These are phyloP conservation scores for Beris morrisii DNA, from an alignment of 2,888 invertebrate species.

Conservation along the genomic window DNA sequence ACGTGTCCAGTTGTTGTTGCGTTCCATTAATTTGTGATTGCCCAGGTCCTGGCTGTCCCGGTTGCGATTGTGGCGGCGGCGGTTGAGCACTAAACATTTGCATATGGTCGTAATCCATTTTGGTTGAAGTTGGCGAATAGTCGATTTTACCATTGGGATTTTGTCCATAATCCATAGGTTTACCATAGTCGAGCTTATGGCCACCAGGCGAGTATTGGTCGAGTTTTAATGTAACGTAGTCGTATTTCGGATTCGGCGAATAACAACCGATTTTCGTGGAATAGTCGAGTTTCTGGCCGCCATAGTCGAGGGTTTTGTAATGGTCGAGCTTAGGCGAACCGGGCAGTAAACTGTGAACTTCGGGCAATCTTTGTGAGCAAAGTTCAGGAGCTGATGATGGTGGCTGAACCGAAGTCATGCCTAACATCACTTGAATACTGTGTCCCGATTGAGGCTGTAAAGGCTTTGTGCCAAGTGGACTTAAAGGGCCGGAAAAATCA, in stretches of 20 bases:
- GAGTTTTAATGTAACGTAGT: slow-evolving; percentile 50
- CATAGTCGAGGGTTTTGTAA: slow-evolving; percentile 49
- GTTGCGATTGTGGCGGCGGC: slow-evolving; percentile 38
- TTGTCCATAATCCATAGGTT: slow-evolving; percentile 35
- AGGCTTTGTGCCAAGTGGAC: slow-evolving; percentile 56
- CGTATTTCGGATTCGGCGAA: slow-evolving; percentile 55
- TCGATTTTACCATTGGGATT: slow-evolving; percentile 38
- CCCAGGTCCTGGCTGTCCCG: slow-evolving; percentile 23
- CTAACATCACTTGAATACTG: slow-evolving; percentile 70
- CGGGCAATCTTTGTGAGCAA: slow-evolving; percentile 53
- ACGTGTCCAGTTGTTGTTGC: slow-evolving; percentile 6
- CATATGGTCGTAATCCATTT: slow-evolving; percentile 50
- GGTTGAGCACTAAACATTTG: slow-evolving; percentile 44
- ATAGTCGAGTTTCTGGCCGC: slow-evolving; percentile 51
- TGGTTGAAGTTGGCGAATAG: slow-evolving; percentile 37
- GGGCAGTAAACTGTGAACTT: slow-evolving; percentile 54
- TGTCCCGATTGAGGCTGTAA: slow-evolving; percentile 50
- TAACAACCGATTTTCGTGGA: slow-evolving; percentile 53
- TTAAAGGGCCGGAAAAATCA: slow-evolving; percentile 68
- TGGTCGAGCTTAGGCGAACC: slow-evolving; percentile 53
- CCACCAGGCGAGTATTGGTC: slow-evolving; percentile 44
- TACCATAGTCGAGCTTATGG: slow-evolving; percentile 37
- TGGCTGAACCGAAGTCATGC: slow-evolving; percentile 55
- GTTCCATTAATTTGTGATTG: background rate
- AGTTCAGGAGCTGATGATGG: slow-evolving; percentile 39